phyloP scores from a whole-genome alignment of 2,888 invertebrate genomes.

The Andrena marginata region DNA sequence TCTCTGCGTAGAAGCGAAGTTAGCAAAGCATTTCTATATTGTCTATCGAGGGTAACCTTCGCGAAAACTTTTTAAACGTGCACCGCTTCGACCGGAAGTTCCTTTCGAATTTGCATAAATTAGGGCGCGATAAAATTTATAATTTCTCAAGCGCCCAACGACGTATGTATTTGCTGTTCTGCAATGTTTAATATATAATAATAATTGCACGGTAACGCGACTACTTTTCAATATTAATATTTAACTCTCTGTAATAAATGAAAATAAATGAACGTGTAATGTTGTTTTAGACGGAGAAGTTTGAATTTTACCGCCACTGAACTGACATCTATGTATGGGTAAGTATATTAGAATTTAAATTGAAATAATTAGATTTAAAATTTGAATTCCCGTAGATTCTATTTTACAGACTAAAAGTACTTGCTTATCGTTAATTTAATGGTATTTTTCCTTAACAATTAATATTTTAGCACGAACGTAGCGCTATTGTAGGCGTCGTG shows the following conservation, averaged over 20 bases:
- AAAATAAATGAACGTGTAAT: not conserved
- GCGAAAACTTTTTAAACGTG: not conserved
- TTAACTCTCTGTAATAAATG: not conserved
- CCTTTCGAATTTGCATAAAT: not conserved
- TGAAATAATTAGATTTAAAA: conserved; percentile 10
- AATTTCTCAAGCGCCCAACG: not conserved
- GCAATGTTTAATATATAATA: not conserved
- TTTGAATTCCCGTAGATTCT: not conserved
- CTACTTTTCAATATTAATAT: not conserved
- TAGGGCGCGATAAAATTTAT: not conserved
- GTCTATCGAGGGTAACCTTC: not conserved
- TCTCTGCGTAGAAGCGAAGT: not conserved
- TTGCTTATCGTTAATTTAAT: not conserved
- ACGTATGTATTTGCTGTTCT: not conserved
- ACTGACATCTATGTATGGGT: conserved; percentile 24
- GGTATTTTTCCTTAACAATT: not conserved
- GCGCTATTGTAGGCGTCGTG: not conserved
- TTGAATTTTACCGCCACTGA: conserved; percentile 7
- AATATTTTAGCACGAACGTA: not conserved
- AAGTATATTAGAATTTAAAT: conserved; percentile 1
- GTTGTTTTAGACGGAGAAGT: too few relatives aligned
- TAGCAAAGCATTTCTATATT: not conserved
- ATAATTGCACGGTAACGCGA: not conserved
- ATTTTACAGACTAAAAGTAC: not conserved
- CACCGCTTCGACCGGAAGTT: not conserved